Evolutionary conservation across 37 sponge, comb jelly and placozoan genomes (phyloP).

Genomic region (Halisarca cf. caerulea): DNA sequence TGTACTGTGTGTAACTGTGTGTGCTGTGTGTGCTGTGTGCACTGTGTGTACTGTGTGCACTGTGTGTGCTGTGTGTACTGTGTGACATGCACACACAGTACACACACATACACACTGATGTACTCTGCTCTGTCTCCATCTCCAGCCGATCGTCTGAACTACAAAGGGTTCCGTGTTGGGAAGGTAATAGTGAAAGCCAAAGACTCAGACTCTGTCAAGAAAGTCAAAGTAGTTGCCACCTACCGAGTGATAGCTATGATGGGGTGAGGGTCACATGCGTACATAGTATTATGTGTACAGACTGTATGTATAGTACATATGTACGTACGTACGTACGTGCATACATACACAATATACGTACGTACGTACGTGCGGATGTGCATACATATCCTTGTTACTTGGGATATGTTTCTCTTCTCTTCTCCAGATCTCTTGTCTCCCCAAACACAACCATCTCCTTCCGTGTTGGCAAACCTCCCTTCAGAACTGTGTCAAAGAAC

Average conservation of each 20-base stretch:
- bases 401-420: not conserved
- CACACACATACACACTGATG: not conserved
- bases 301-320: not conserved
- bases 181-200: not conserved
- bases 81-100: not conserved
- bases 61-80: too few species aligned
- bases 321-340: not conserved
- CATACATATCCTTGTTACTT: too few species aligned
- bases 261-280: too few species aligned
- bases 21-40: too few species aligned
- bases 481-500: constrained; percentile 51
- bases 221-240: not conserved
- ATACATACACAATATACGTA: not conserved
- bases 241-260: not conserved
- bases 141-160: not conserved
- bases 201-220: not conserved
- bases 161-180: not conserved
- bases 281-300: not conserved
- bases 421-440: constrained; percentile 51
- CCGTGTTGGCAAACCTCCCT: constrained; percentile 65
- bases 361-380: not conserved
- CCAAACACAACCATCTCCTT: constrained; percentile 53
- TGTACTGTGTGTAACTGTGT: too few species aligned
- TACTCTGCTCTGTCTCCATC: not conserved
- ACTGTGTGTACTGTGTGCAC: too few species aligned